Percentiles rank a stretch among this genome's conserved stretches.
Evolutionary conservation across 2,797 vertebrate species (phyloP).

Genomic region (Oryzias dopingdopingensis): DNA sequence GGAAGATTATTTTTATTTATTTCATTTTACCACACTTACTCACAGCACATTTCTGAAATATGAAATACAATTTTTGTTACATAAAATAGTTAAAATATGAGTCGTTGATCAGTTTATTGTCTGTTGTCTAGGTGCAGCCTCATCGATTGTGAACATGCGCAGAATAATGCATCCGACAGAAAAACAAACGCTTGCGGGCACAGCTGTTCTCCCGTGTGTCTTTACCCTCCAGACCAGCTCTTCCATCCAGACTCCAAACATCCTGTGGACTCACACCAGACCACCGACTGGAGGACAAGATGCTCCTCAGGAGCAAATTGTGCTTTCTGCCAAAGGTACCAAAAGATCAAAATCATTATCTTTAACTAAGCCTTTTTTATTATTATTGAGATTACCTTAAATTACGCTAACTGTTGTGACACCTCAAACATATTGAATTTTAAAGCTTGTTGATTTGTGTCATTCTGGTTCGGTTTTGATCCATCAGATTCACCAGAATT

Average conservation of each 20-base stretch:
- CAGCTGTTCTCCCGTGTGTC: slow-evolving; percentile 85
- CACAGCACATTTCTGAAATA: no score
- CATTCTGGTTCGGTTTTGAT: no score
- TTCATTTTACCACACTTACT: no score
- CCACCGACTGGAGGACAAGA: slow-evolving; percentile 56
- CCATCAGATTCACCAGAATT: no score
- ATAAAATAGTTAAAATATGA: not conserved
- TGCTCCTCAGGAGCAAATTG: slow-evolving; percentile 73
- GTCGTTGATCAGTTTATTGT: not conserved
- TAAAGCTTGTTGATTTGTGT: no score
- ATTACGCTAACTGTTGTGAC: no score
- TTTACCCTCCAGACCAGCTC: slow-evolving; percentile 75
- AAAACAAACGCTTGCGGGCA: slow-evolving; percentile 79
- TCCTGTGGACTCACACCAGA: slow-evolving; percentile 87
- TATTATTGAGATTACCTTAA: no score
- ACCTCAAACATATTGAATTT: no score
- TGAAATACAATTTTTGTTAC: no score
- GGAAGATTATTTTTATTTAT: no score
- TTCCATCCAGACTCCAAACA: slow-evolving; percentile 65
- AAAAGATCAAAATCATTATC: slow-evolving; percentile 2
- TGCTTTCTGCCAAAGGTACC: slow-evolving; percentile 76
- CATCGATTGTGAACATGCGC: slow-evolving; percentile 83
- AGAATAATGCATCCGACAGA: slow-evolving; percentile 76
- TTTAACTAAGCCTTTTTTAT: no score
- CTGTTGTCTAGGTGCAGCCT: slow-evolving; percentile 62